Conservation (phyloP, 2,113 vertebrate species). For the Psittacus erithacus region DNA sequence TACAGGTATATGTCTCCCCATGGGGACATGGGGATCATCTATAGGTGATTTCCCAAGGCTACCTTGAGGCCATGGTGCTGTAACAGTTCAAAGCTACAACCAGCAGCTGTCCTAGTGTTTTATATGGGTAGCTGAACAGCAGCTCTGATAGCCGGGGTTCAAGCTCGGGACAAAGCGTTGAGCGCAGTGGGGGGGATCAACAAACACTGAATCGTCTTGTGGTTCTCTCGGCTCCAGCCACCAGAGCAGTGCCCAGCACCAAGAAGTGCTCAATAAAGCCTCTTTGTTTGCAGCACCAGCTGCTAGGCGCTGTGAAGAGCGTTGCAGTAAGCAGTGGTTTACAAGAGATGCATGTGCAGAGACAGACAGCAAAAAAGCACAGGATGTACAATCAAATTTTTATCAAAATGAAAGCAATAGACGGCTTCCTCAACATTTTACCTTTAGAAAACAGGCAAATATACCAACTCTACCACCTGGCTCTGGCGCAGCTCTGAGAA, state of each 20-base stretch:
- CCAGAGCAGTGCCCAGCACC: not conserved
- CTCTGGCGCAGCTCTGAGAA: not conserved
- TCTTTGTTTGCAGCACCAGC: conserved; percentile 42
- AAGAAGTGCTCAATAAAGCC: conserved; percentile 6
- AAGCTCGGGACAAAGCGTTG: not conserved
- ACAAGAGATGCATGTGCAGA: not conserved
- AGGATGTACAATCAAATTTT: not conserved
- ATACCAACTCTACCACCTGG: not conserved
- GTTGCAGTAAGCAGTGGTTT: not conserved
- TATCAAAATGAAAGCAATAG: not conserved
- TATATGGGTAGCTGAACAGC: not conserved
- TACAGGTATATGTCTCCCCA: not conserved
- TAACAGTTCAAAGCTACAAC: not conserved
- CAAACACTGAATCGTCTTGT: conserved; percentile 14
- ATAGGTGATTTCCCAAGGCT: not conserved
- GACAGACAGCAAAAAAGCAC: not conserved
- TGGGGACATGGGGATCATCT: not conserved
- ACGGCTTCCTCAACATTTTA: not conserved
- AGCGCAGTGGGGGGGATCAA: not conserved
- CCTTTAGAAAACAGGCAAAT: not conserved
- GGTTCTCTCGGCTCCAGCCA: not conserved
- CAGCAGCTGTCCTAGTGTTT: not conserved
- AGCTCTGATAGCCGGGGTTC: not conserved
- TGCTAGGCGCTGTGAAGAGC: not conserved
- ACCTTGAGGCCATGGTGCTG: not conserved